Evolutionary conservation across 2,113 vertebrate genomes (phyloP).

Genomic region (Odobenus rosmarus): DNA sequence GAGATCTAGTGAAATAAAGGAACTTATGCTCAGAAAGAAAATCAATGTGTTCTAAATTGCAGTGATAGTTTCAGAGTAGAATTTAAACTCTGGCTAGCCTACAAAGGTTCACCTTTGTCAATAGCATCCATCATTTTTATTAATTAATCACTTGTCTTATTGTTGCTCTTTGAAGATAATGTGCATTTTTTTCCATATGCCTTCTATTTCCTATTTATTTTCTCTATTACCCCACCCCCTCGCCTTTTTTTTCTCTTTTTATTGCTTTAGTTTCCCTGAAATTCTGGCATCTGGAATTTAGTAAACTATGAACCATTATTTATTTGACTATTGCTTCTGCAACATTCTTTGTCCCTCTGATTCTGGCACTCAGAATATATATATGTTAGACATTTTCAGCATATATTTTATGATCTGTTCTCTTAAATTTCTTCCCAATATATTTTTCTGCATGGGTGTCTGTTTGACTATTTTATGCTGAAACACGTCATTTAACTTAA

Average conservation of each 20-base stretch:
- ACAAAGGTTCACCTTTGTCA: neutral
- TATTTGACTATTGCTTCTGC: neutral
- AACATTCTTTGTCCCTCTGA: neutral
- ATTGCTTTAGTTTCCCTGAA: neutral
- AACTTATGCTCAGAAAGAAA: neutral
- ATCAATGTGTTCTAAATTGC: neutral
- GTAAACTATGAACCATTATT: neutral
- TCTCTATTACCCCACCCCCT: accelerated
- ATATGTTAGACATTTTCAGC: neutral
- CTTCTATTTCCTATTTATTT: neutral
- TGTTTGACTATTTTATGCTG: neutral
- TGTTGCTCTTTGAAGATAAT: neutral
- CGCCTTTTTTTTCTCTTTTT: neutral
- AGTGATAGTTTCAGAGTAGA: neutral
- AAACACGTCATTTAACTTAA: neutral
- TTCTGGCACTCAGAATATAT: neutral
- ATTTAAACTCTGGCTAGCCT: neutral
- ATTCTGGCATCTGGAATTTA: neutral
- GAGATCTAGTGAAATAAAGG: neutral
- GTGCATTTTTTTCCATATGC: neutral
- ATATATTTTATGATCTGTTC: neutral
- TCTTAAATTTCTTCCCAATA: neutral
- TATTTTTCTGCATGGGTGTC: neutral
- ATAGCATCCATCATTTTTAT: neutral
- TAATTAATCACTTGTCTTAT: neutral